A percentile compares a stretch with the other conserved stretches of the same genome.
Conservation (phyloP, 2,113 vertebrate species). For the Osmerus eperlanus region DNA sequence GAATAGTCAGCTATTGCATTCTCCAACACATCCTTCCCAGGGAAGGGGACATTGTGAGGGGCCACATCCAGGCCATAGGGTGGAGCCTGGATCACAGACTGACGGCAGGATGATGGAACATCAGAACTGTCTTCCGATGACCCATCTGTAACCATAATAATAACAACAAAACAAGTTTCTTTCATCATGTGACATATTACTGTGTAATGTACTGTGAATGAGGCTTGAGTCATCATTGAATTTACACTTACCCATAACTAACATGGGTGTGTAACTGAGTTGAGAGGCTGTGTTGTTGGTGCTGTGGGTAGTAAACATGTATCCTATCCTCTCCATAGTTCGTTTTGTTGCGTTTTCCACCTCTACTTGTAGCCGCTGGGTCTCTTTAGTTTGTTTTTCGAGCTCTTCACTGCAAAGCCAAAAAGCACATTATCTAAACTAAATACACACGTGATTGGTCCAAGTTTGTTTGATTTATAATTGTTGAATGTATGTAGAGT, state of each 20-base stretch:
- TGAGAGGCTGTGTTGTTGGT: conserved; percentile 2
- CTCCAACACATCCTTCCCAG: conserved; percentile 8
- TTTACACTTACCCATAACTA: neutral
- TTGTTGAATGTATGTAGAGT: too few relatives aligned
- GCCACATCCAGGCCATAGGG: neutral
- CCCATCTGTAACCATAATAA: neutral
- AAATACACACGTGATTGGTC: too few relatives aligned
- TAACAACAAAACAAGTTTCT: neutral
- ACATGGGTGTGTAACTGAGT: neutral
- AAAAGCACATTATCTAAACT: neutral
- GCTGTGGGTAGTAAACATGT: neutral
- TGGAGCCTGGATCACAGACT: neutral
- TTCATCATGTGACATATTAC: neutral
- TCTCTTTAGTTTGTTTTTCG: conserved; percentile 28
- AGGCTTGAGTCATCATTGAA: neutral
- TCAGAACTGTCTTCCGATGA: neutral
- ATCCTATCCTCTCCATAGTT: conserved; percentile 33
- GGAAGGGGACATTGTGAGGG: neutral
- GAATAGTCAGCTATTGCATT: neutral
- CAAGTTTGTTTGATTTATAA: too few relatives aligned
- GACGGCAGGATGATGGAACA: neutral
- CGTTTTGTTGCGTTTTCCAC: conserved; percentile 36
- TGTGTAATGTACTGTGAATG: neutral
- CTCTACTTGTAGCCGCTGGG: conserved; percentile 33
- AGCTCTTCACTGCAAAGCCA: conserved; percentile 26